These are phyloP conservation scores for Trachelus tabidus DNA, from an alignment of 2,888 invertebrate genomes.

Conservation along the genomic window DNA sequence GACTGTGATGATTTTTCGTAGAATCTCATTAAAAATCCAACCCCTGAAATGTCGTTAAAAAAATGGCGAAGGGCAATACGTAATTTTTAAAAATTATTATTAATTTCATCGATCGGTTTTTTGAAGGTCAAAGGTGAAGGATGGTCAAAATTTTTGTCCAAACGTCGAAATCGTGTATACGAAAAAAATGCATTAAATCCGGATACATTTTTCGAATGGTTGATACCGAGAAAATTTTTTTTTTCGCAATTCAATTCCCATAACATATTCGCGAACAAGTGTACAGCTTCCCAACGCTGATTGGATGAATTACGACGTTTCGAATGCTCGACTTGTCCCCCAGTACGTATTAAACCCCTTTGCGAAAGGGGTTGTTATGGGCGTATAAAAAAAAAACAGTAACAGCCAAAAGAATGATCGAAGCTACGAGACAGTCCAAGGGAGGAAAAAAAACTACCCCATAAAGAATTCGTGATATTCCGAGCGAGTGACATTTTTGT, in stretches of 20 bases:
- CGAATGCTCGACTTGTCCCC: neutral
- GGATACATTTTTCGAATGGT: neutral
- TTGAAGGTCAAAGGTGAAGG: neutral
- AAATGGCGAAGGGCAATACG: too few species aligned
- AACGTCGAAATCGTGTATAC: rapidly evolving
- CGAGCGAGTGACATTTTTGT: neutral
- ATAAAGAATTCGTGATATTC: neutral
- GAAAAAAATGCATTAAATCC: neutral
- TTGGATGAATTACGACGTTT: slow-evolving; percentile 43
- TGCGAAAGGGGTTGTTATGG: neutral
- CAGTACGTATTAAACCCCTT: neutral
- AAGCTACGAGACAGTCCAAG: neutral
- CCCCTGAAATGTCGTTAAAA: neutral
- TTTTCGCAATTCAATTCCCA: slow-evolving; percentile 30
- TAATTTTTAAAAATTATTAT: neutral
- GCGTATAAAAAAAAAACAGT: neutral
- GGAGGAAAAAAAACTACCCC: neutral
- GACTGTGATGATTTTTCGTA: neutral
- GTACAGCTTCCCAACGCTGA: slow-evolving; percentile 12
- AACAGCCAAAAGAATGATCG: neutral
- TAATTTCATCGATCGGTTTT: neutral
- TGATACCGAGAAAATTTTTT: neutral
- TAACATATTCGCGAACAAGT: neutral
- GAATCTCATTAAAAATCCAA: neutral
- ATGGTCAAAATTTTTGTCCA: too few species aligned